Base-by-base conservation (phyloP, 1,140 invertebrate species). In the Scaptomyza pallida region DNA sequence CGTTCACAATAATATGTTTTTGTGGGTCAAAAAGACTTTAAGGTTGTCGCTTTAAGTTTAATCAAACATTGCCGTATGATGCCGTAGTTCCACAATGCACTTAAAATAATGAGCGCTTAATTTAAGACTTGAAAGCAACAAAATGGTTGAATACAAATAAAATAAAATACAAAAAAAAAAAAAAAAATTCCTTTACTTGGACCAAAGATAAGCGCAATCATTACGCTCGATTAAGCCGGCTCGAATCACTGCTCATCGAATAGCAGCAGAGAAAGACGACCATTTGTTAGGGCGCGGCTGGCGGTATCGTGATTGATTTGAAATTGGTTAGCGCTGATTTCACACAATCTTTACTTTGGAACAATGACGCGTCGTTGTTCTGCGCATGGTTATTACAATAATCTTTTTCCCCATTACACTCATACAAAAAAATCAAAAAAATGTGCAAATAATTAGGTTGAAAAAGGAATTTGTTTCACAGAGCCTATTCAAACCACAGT, bases 81-180 rank as follows among this genome's bases (percentile, higher is more conserved):
- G 37, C 45, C 33, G 51, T 26, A 72, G 23, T 23, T 76, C 77
- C 70, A 69, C 57, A 57, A 35, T 55, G 72, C 77, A 88, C 83
- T 88, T 88, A 78, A 88, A 88, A 88, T 88, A 88, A 88, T 88
- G 82, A 88, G 78, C 78, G 75, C 82, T 82, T 88, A 75, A 86
- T 86, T 86, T 88, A 70, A 68, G 78, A 88, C 78, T 82, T 82
- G 65, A 60, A 82, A 23, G 40, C 41, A 13, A 45, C 9, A 44
- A 26, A 26, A 16, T 41, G 23, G 6, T 4, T 26, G 2, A 3
- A 6, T 6, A 26, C 1, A 59, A 57, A 43, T n/a, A 33, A n/a
- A 12, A 52, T 44, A 21, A 71, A 48, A 65, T n/a, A 6, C 23
- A 26, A 4, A 59, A 57, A 43, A 16, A 33, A n/a, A 12, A 52